Evolutionary conservation across 2,113 vertebrate genomes (phyloP), one percentile per base, ranked within the genome.

Genomic region (Stigmatopora argus): DNA sequence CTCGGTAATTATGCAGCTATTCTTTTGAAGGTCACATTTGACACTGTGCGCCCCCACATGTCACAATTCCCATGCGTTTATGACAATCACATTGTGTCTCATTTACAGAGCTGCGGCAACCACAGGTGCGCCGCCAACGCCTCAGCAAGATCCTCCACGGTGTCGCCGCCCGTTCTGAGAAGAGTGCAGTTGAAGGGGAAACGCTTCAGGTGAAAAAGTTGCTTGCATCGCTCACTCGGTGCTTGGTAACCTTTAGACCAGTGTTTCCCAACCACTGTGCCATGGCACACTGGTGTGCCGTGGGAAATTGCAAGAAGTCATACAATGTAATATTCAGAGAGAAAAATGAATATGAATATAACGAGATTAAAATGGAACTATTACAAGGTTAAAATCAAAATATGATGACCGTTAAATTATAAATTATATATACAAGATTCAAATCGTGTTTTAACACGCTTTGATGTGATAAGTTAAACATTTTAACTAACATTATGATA

Each of bases 201-300:
- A 83, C 85, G 80, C 82, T 88, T 87, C 87, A 92, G 90, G 89
- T 90, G 79, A 76, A 65, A 58, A 41, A 66, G 52, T 61, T 46
- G 63, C 59, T 53, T 14, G 14, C 62, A 31, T 48, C 62, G n/a
- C 46, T 49, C 45, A 49, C 46, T 4, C 21, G 3, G 26, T 31
- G 26, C 26, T 31, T 68, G 65, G 65, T 48, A 70, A 66, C 66
- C 23, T 66, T 41, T 41, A 74, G 62, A 78, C 79, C 26, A 31
- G 26, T 31, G 26, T 31, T 31, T 31, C 26, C 26, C 26, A 31
- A 31, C 26, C 26, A 31, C 26, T 31, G 26, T 31, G 26, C 26
- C 26, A 3, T 3, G 26, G 2, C 26, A 31, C 26, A 31, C 26
- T 31, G 26, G 26, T 31, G 26, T 31, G 26, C 26, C 26, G 26